Percentiles rank a stretch among this genome's conserved stretches.
phyloP scores from a whole-genome alignment of 2,113 vertebrate genomes.

The Cinclus cinclus region DNA sequence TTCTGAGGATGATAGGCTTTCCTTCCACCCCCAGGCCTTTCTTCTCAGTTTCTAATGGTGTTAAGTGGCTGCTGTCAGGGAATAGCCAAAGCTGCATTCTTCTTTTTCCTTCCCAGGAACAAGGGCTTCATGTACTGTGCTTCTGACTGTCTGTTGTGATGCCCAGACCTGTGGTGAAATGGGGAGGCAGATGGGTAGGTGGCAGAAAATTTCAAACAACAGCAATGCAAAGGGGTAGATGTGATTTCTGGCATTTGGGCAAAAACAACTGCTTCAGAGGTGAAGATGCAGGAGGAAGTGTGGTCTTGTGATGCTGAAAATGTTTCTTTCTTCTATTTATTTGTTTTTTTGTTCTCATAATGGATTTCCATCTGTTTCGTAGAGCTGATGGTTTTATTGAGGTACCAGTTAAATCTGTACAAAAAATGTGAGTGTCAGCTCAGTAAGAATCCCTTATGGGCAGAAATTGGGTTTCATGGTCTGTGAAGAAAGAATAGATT shows the following conservation, averaged over 20 bases:
- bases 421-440: neutral
- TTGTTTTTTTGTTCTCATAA: neutral
- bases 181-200: neutral
- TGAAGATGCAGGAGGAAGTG: neutral
- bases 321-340: neutral
- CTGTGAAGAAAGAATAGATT: neutral
- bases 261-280: neutral
- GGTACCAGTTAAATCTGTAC: neutral
- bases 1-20: neutral
- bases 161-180: neutral
- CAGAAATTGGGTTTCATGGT: neutral
- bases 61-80: neutral
- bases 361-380: neutral
- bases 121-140: neutral
- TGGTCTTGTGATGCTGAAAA: neutral
- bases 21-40: neutral
- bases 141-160: neutral
- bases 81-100: neutral
- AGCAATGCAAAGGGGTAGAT: neutral
- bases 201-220: neutral
- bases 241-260: neutral
- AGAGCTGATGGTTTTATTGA: neutral
- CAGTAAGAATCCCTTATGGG: neutral
- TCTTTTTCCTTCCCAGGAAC: neutral
- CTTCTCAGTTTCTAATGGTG: neutral